Percentiles rank a stretch among this genome's conserved stretches.
phyloP scores from a whole-genome alignment of 2,797 vertebrate species.

The Neosilurus mollespiculum region DNA sequence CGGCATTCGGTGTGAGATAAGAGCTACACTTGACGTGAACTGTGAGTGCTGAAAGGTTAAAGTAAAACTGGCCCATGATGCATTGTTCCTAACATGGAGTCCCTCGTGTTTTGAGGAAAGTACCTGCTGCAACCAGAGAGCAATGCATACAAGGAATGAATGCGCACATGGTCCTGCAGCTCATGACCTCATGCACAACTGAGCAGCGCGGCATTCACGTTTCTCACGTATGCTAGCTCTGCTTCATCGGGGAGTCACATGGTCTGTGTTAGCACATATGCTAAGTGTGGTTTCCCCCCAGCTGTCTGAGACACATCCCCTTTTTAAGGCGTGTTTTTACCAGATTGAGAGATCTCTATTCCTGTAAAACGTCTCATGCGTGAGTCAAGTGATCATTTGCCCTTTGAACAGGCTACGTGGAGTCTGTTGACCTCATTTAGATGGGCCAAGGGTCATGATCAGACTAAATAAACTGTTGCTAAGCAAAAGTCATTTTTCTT shows the following conservation, averaged over 20 bases:
- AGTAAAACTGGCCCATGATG: neutral
- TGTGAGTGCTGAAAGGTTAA: neutral
- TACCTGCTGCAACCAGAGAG: conserved; percentile 14
- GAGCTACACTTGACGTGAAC: neutral
- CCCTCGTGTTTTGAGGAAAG: conserved; percentile 10
- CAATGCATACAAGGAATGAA: neutral
- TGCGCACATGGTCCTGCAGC: neutral
- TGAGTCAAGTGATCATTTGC: neutral
- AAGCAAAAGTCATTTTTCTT: neutral
- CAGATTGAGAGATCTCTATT: neutral
- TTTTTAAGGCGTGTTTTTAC: neutral
- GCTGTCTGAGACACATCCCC: neutral
- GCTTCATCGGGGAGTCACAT: conserved; percentile 2
- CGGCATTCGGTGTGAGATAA: neutral
- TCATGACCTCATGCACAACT: conserved; percentile 14
- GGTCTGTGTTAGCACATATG: neutral
- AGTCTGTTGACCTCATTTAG: neutral
- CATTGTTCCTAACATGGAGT: neutral
- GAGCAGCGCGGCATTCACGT: neutral
- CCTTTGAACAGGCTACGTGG: conserved; percentile 1
- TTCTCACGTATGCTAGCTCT: conserved; percentile 34
- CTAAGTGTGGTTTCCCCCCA: neutral
- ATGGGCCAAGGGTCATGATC: neutral
- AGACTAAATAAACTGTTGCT: neutral
- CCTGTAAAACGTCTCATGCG: neutral